phyloP scores from a whole-genome alignment of 1,140 invertebrate species.

The Diuraphis noxia region DNA sequence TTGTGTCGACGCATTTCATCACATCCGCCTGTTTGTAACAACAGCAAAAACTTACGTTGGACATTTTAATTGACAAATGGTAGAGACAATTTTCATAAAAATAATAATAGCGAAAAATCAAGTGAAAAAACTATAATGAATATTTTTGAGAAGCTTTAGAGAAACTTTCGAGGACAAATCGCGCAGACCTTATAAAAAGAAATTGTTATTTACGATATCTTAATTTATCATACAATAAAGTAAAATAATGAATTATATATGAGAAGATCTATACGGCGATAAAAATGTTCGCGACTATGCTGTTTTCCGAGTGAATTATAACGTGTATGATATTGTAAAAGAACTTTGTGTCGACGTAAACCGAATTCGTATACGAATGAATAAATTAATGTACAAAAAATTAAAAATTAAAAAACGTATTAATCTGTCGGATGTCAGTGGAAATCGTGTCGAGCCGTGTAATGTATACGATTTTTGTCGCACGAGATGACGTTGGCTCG shows the following conservation, averaged over 20 bases:
- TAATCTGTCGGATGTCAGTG: too few relatives aligned
- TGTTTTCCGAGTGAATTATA: too few relatives aligned
- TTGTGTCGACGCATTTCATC: conserved; percentile 52
- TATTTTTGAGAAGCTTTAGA: background rate
- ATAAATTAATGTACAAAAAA: too few relatives aligned
- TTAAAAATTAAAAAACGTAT: too few relatives aligned
- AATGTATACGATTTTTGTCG: background rate
- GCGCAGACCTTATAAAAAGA: too few relatives aligned
- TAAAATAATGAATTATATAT: background rate
- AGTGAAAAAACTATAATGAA: background rate
- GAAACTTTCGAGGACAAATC: background rate
- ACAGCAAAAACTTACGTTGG: conserved; percentile 49
- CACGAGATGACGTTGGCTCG: background rate
- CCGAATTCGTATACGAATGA: too few relatives aligned
- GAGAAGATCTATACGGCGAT: background rate
- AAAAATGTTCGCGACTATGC: background rate
- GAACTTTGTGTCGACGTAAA: too few relatives aligned
- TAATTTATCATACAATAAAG: background rate
- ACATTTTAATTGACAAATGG: background rate
- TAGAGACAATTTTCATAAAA: background rate
- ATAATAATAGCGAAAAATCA: background rate
- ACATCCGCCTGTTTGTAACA: conserved; percentile 52
- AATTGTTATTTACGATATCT: background rate
- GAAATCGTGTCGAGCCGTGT: background rate
- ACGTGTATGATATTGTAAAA: too few relatives aligned